Percentiles rank a stretch among this genome's conserved stretches.
Conservation (phyloP, 2,113 vertebrate genomes). For the Calyptommatus sinebrachiatus region DNA sequence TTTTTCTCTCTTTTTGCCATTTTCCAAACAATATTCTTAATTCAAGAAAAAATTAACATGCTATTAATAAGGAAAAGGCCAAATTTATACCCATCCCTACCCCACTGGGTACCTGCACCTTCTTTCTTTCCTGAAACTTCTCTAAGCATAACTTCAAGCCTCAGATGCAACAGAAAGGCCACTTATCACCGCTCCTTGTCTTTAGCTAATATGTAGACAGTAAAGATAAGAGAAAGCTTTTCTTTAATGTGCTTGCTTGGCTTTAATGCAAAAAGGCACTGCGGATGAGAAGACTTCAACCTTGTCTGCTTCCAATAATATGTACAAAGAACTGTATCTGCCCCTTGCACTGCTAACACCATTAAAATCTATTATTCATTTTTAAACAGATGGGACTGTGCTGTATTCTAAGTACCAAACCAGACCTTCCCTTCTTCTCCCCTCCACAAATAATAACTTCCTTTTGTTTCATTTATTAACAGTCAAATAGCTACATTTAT, state of each 20-base stretch:
- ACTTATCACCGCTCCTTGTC: not conserved
- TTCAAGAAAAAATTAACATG: not conserved
- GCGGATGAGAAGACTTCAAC: not conserved
- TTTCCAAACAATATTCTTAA: not conserved
- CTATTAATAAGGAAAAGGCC: slow-evolving; percentile 6
- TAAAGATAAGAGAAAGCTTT: not conserved
- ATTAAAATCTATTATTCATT: slow-evolving; percentile 16
- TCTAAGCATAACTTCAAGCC: rapidly evolving
- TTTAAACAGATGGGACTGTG: slow-evolving; percentile 6
- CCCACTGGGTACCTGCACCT: rapidly evolving
- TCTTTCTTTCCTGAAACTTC: not conserved
- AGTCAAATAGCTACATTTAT: slow-evolving; percentile 2
- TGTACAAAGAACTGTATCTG: slow-evolving; percentile 24
- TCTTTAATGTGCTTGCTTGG: not conserved
- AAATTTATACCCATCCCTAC: not conserved
- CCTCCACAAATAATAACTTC: not conserved
- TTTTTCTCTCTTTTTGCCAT: not conserved
- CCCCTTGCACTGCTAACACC: slow-evolving; percentile 3
- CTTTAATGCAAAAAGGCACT: slow-evolving; percentile 31
- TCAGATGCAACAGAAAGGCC: not conserved
- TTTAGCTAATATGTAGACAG: not conserved
- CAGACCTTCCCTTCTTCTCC: not conserved
- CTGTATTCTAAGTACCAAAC: slow-evolving; percentile 4
- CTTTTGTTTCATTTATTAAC: slow-evolving; percentile 14
- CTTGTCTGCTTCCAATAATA: not conserved